Base-by-base conservation (phyloP, 2,113 vertebrate species). In the Aspidoscelis tigris region DNA sequence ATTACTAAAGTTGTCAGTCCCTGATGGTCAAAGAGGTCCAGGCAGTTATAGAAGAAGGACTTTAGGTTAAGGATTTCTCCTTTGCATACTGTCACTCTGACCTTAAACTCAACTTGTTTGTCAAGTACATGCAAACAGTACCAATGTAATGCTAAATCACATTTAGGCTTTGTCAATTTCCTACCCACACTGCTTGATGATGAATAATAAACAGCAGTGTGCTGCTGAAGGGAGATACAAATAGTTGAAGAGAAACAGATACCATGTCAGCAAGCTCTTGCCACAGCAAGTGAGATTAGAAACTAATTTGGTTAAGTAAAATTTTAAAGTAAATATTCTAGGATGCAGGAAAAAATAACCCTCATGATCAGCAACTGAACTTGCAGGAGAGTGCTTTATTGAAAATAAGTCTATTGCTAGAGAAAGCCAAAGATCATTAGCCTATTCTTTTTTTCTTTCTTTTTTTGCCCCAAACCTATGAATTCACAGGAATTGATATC, bases 101-200 rank as follows among this genome's bases (percentile, higher is more conserved):
- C 39, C 68, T 81, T 43, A 7, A 71, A 21, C 61, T 77, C 55
- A 81, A 89, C 85, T 91, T 72, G 39, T 92, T 88, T 92, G 85
- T 90, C 79, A 92, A 76, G 43, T 75, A 80, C 82, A 91, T 83
- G 82, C 71, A 73, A 24, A 68, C 4, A 80, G 75, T 88, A 82
- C 84, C 89, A 92, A 66, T 78, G 53, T 71, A 87, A 85, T 81
- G 55, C 81, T 50, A 90, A 39, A 88, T 70, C 24, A 87, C 80
- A 88, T 92, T 85, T 75, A 93, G 84, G 88, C 80, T 81, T 84
- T 89, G 86, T 89, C 68, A 82, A 87, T 86, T 89, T 88, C 84
- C 84, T 50, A 83, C 90, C 89, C 81, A 87, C 84, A 65, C 86
- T 70, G 61, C 74, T 76, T 81, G 75, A 87, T 76, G 87, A 84